Evolutionary conservation across 2,113 vertebrate species (phyloP).

Genomic region (Aix galericulata): DNA sequence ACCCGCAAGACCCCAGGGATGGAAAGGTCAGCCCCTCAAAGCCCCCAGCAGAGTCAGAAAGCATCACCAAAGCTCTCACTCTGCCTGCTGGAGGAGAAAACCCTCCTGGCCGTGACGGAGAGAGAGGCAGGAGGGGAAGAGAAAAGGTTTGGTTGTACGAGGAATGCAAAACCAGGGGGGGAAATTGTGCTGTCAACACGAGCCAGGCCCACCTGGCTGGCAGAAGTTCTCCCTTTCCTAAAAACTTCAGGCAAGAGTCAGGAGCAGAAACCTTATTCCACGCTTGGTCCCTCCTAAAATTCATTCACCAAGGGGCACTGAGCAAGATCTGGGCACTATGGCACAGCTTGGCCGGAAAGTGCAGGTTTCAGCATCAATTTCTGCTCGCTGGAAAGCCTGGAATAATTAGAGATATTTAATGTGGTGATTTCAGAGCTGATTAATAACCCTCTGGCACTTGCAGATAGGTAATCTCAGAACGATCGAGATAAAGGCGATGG

Average conservation of each 20-base stretch:
- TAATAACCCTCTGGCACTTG: background rate
- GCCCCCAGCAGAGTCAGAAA: background rate
- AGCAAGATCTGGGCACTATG: background rate
- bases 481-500: background rate
- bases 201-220: background rate
- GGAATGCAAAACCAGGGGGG: background rate
- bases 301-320: background rate
- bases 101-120: background rate
- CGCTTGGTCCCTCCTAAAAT: background rate
- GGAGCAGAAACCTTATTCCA: background rate
- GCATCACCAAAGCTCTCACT: background rate
- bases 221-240: background rate
- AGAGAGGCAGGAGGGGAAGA: background rate
- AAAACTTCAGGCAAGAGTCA: background rate
- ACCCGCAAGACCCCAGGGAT: background rate
- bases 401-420: slow-evolving; percentile 38
- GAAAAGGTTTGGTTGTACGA: background rate
- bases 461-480: slow-evolving; percentile 1
- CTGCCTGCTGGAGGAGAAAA: background rate
- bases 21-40: background rate
- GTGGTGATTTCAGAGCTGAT: slow-evolving; percentile 40
- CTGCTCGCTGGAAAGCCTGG: background rate
- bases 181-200: background rate
- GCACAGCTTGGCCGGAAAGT: background rate
- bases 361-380: background rate